Evolutionary conservation across 2,113 vertebrate species (phyloP).

Genomic region (Syrmaticus mikado): DNA sequence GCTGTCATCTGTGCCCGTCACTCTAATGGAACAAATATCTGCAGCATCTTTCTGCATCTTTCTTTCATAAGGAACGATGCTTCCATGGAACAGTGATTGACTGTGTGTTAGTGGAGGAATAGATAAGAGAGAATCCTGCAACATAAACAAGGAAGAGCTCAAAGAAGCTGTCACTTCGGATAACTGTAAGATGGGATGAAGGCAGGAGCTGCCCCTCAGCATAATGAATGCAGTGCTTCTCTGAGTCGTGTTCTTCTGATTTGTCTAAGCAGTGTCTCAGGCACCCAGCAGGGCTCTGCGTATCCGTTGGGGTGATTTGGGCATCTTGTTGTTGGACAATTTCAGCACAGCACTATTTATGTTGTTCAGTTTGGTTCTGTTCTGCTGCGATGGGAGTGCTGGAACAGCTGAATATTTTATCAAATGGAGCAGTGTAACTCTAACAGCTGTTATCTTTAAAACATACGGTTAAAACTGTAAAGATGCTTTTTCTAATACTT

Average conservation of each 20-base stretch:
- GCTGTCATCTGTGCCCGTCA: fast-evolving
- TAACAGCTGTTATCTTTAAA: background rate
- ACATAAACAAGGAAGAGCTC: background rate
- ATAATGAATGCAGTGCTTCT: background rate
- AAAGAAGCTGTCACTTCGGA: background rate
- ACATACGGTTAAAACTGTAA: background rate
- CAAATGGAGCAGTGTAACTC: background rate
- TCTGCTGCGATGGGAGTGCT: background rate
- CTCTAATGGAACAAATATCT: background rate
- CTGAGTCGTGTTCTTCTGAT: background rate
- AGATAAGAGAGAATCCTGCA: background rate
- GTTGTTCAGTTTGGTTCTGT: background rate
- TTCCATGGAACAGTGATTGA: background rate
- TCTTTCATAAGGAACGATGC: background rate
- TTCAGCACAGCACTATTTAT: background rate
- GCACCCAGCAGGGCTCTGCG: background rate
- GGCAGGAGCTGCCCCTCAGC: background rate
- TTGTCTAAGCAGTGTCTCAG: background rate
- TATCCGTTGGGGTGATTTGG: background rate
- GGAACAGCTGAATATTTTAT: background rate
- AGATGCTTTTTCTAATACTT: background rate
- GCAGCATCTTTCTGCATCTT: background rate
- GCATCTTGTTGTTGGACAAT: background rate
- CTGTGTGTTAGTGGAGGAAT: background rate
- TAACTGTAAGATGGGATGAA: background rate